Percentiles rank a stretch among this genome's conserved stretches.
phyloP scores from a whole-genome alignment of 2,113 vertebrate species.

The Bubo bubo region DNA sequence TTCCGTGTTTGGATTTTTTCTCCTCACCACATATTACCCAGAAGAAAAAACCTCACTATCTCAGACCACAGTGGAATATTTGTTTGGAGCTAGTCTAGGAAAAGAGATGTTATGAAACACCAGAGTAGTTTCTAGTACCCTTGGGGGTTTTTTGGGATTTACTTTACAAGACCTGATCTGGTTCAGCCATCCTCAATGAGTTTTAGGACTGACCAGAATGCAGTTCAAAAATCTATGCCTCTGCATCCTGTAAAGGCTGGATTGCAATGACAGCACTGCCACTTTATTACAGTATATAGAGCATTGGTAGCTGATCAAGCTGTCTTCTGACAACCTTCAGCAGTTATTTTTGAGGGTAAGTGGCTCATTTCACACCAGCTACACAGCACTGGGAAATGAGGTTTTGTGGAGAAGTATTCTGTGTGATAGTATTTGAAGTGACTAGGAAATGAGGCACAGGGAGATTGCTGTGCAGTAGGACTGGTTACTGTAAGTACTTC shows the following conservation, averaged over 20 bases:
- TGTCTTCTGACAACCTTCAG: background rate
- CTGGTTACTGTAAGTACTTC: background rate
- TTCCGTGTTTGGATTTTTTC: background rate
- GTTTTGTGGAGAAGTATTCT: background rate
- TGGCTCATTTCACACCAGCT: background rate
- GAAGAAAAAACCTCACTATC: background rate
- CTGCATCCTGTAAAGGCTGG: background rate
- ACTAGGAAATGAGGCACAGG: background rate
- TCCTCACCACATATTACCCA: background rate
- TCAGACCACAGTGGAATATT: background rate
- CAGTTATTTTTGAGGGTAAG: conserved; percentile 15
- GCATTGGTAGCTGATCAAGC: background rate
- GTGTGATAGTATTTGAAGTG: background rate
- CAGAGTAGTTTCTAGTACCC: background rate
- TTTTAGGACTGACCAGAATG: background rate
- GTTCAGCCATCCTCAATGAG: background rate
- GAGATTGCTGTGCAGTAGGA: background rate
- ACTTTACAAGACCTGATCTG: background rate
- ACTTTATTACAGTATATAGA: background rate
- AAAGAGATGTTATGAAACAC: background rate
- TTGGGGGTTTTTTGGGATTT: background rate
- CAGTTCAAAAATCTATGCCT: background rate
- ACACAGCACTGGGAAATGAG: background rate
- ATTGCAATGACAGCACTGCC: background rate
- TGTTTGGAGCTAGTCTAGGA: background rate